Conservation (phyloP, 37 sponge, comb jelly and placozoan genomes). For the Oscarella lobularis region DNA sequence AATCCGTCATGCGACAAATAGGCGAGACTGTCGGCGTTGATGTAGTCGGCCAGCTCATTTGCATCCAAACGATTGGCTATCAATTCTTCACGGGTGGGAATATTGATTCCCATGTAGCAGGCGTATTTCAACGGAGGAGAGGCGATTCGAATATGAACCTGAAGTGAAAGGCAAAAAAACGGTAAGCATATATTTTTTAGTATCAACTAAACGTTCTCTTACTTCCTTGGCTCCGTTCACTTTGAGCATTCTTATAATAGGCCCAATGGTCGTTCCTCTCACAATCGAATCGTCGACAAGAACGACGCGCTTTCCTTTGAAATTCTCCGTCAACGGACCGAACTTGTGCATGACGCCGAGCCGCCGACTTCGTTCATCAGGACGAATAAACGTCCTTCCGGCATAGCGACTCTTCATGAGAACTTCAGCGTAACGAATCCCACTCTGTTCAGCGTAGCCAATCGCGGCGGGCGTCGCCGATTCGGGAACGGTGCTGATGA, state of each 20-base stretch:
- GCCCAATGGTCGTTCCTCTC: slow-evolving; percentile 5
- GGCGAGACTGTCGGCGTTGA: slow-evolving; percentile 10
- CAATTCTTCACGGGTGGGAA: slow-evolving; percentile 9
- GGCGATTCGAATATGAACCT: slow-evolving; percentile 14
- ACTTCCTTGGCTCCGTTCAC: slow-evolving; percentile 7
- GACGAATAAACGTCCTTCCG: slow-evolving; percentile 12
- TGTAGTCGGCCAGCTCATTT: neutral
- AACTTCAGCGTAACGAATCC: slow-evolving; percentile 5
- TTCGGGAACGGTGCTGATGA: slow-evolving; percentile 11
- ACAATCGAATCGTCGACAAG: slow-evolving; percentile 18
- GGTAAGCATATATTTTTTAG: neutral
- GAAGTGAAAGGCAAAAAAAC: neutral
- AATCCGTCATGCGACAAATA: slow-evolving; percentile 9
- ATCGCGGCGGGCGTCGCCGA: slow-evolving; percentile 15
- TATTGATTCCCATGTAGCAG: slow-evolving; percentile 18
- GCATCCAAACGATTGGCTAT: slow-evolving; percentile 5
- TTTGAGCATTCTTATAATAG: slow-evolving; percentile 4
- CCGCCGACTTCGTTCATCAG: neutral
- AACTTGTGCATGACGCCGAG: neutral
- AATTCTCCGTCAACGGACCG: slow-evolving; percentile 6
- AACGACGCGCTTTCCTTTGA: slow-evolving; percentile 10
- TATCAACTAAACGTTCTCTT: neutral
- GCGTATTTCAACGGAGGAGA: slow-evolving; percentile 11
- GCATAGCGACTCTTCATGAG: slow-evolving; percentile 4
- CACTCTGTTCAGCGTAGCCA: slow-evolving; percentile 6